Evolutionary conservation across 2,888 invertebrate species (phyloP).

Genomic region (Acrobasis consociella): DNA sequence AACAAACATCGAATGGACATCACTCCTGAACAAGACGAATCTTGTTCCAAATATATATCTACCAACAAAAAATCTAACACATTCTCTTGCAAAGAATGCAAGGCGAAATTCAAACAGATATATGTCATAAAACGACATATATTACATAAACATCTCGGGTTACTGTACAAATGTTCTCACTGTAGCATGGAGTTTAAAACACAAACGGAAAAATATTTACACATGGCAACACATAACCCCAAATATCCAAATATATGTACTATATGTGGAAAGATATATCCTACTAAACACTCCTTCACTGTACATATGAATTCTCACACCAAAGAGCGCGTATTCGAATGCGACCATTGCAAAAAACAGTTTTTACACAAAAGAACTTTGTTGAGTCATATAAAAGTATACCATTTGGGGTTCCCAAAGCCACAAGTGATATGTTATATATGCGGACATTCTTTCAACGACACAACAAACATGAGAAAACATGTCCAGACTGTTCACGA

Average conservation of each 20-base stretch:
- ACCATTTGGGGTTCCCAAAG: conserved; percentile 34
- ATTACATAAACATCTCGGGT: conserved; percentile 6
- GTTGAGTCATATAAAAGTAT: conserved; percentile 32
- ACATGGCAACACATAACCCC: conserved; percentile 18
- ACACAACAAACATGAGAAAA: conserved; percentile 33
- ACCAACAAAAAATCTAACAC: conserved; percentile 11
- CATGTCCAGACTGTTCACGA: conserved; percentile 39
- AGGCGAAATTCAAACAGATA: not conserved
- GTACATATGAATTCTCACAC: conserved; percentile 31
- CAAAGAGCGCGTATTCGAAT: conserved; percentile 26
- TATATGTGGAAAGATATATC: conserved; percentile 28
- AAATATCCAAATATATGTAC: conserved; percentile 16
- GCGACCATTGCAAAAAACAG: conserved; percentile 37
- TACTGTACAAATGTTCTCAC: conserved; percentile 18
- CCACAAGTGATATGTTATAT: conserved; percentile 34
- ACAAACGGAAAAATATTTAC: not conserved
- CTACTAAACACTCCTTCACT: not conserved
- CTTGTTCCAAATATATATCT: not conserved
- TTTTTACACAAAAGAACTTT: conserved; percentile 30
- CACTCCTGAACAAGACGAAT: too few relatives aligned
- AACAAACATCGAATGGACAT: too few relatives aligned
- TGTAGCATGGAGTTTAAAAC: conserved; percentile 17
- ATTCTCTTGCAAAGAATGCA: conserved; percentile 32
- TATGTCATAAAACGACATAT: conserved; percentile 27
- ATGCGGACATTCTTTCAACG: conserved; percentile 38